These are phyloP conservation scores for Acleris emargana DNA, from an alignment of 2,888 invertebrate species.

Conservation along the genomic window DNA sequence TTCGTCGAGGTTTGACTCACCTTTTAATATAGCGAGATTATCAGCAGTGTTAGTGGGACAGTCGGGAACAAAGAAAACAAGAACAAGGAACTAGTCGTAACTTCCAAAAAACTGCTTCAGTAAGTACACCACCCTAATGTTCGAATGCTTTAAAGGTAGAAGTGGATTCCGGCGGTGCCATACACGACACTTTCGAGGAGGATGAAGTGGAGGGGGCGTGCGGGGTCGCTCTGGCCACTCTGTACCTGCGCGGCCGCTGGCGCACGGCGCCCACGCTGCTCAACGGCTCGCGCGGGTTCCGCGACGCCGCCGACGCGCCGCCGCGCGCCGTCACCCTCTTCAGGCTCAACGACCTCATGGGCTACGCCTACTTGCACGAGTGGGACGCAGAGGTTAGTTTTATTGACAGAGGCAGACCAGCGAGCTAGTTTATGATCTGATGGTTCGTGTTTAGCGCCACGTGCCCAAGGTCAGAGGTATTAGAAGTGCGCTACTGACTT, in stretches of 20 bases:
- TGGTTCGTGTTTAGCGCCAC: too few species aligned
- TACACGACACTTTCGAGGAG: conserved; percentile 71
- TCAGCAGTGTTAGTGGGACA: too few species aligned
- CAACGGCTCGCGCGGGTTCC: conserved; percentile 65
- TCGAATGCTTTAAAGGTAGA: conserved; percentile 55
- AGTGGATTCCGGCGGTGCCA: conserved; percentile 66
- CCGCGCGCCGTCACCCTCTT: conserved; percentile 64
- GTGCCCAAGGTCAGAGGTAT: too few species aligned
- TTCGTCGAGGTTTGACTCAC: too few species aligned
- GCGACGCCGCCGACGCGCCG: conserved; percentile 49
- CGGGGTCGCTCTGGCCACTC: conserved; percentile 59
- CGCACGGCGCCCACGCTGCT: conserved; percentile 73
- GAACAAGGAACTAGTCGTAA: too few species aligned
- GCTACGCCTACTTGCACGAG: conserved; percentile 61
- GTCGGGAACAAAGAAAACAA: too few species aligned
- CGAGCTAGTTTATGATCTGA: too few species aligned
- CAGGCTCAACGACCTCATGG: conserved; percentile 72
- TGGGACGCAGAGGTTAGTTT: conserved; percentile 70
- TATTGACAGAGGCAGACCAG: too few species aligned
- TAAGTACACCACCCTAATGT: neutral
- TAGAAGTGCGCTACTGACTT: too few species aligned
- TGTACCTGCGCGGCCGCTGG: conserved; percentile 73
- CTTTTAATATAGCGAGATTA: too few species aligned
- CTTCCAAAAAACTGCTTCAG: too few species aligned
- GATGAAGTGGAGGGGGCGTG: conserved; percentile 63